A percentile compares a stretch with the other conserved stretches of the same genome.
These are phyloP conservation scores for Heliconius eleuchia DNA, from an alignment of 1,140 invertebrate species.

Conservation along the genomic window DNA sequence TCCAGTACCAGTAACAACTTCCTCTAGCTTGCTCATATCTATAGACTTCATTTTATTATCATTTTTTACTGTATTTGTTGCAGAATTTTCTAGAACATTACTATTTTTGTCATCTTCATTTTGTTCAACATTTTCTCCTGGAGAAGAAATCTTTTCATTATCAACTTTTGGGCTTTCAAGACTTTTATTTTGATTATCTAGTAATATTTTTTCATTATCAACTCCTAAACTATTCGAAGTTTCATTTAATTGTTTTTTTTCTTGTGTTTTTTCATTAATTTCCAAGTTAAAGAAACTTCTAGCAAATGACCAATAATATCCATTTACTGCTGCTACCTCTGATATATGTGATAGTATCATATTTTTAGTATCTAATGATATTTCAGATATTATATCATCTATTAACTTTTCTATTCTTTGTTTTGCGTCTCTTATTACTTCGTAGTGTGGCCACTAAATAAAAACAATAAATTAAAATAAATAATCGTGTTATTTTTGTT, in stretches of 20 bases:
- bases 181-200: not conserved
- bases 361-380: conserved; percentile 27
- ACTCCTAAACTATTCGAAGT: not conserved
- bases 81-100: not conserved
- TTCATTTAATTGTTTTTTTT: not conserved
- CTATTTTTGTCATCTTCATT: not conserved
- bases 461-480: conserved; percentile 17
- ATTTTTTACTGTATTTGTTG: not conserved
- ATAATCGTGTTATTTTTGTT: no score
- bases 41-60: not conserved
- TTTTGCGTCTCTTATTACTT: conserved; percentile 42
- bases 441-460: conserved; percentile 48
- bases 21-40: conserved; percentile 23
- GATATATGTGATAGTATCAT: conserved; percentile 13
- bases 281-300: conserved; percentile 33
- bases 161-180: not conserved
- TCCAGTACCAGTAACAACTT: conserved; percentile 48
- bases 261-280: conserved; percentile 11
- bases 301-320: conserved; percentile 62
- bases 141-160: not conserved
- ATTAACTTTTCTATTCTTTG: conserved; percentile 40
- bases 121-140: not conserved
- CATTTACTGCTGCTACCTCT: conserved; percentile 33
- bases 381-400: conserved; percentile 38
- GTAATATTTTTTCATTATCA: not conserved